These are phyloP conservation scores for Rhaphigaster nebulosa DNA, from an alignment of 2,888 invertebrate species.

Conservation along the genomic window DNA sequence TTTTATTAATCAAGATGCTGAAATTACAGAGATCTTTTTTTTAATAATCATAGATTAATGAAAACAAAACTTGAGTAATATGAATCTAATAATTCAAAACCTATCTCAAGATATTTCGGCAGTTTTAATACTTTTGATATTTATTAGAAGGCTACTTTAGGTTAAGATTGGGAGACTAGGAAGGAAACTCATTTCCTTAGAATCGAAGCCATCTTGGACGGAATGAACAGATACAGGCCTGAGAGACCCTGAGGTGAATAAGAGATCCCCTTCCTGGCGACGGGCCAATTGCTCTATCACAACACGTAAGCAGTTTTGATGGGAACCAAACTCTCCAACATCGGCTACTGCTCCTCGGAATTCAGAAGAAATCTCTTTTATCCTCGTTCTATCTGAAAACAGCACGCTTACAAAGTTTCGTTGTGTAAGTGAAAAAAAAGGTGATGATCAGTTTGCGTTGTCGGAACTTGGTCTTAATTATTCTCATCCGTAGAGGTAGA, in stretches of 20 bases:
- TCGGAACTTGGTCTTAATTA: neutral
- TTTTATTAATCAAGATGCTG: too few species aligned
- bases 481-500: neutral
- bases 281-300: neutral
- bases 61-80: too few species aligned
- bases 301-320: conserved; percentile 25
- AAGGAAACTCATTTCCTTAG: neutral
- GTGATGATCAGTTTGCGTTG: neutral
- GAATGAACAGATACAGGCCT: neutral
- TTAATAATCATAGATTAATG: too few species aligned
- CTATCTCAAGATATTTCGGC: too few species aligned
- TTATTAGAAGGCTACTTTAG: too few species aligned
- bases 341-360: neutral
- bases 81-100: too few species aligned
- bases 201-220: neutral
- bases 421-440: neutral
- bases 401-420: neutral
- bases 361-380: neutral
- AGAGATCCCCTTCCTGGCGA: neutral
- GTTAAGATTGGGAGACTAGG: neutral
- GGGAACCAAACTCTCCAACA: neutral
- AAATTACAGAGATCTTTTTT: too few species aligned
- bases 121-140: too few species aligned
- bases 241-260: neutral
- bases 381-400: neutral